Conservation (phyloP, 1,140 invertebrate genomes). For the Microplitis demolitor region DNA sequence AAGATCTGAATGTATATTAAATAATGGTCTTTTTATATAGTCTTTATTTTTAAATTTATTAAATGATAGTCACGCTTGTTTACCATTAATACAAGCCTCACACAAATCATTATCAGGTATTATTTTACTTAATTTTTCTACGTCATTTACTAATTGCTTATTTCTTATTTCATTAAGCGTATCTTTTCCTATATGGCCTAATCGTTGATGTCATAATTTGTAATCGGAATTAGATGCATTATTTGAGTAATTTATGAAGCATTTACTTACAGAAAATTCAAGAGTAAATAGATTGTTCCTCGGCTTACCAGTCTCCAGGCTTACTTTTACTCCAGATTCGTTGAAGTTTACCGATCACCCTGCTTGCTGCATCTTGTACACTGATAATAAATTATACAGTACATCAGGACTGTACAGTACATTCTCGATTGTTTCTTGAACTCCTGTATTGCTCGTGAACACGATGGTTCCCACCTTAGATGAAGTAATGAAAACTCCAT, state of each 20-base stretch:
- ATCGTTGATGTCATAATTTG: conserved; percentile 47
- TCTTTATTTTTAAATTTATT: not conserved
- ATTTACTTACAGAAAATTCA: conserved; percentile 23
- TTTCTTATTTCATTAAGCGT: conserved; percentile 47
- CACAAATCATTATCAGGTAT: conserved; percentile 40
- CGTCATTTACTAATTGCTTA: conserved; percentile 43
- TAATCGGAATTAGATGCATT: too few relatives aligned
- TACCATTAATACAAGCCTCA: conserved; percentile 58
- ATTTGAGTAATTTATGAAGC: conserved; percentile 23
- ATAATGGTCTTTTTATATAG: conserved; percentile 8
- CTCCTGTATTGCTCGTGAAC: conserved; percentile 26
- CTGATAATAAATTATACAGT: conserved; percentile 43
- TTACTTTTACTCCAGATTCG: conserved; percentile 37
- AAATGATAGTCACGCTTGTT: conserved; percentile 50
- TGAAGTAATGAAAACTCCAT: conserved; percentile 35
- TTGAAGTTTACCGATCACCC: conserved; percentile 40
- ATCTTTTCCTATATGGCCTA: conserved; percentile 50
- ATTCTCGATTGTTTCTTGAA: conserved; percentile 31
- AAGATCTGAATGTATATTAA: too few relatives aligned
- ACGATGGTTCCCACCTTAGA: conserved; percentile 36
- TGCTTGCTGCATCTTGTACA: conserved; percentile 39
- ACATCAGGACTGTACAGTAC: conserved; percentile 37
- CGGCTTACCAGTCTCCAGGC: conserved; percentile 39
- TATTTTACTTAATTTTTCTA: not conserved
- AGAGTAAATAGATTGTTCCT: conserved; percentile 38